Conservation (phyloP, 2,888 invertebrate species). For the Drosophila engyochracea region DNA sequence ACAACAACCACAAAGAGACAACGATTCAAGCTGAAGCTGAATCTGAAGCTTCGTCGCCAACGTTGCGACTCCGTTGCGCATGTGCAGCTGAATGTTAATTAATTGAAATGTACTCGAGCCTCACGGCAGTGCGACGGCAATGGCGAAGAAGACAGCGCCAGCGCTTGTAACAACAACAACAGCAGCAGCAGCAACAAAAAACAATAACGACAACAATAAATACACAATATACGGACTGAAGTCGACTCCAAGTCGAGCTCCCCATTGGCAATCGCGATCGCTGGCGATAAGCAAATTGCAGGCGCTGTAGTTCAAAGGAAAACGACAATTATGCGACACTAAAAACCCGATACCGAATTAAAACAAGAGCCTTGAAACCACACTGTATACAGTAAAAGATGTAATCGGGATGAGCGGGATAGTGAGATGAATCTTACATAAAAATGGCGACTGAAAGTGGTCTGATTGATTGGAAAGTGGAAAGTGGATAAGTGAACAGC, state of each 20-base stretch:
- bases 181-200: constrained; percentile 21
- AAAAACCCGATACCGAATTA: constrained; percentile 52
- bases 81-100: constrained; percentile 82
- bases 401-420: not conserved
- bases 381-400: not conserved
- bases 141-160: constrained; percentile 51
- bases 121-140: constrained; percentile 59
- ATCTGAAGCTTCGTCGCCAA: constrained; percentile 39
- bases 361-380: constrained; percentile 58
- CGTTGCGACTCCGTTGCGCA: constrained; percentile 62
- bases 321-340: constrained; percentile 76
- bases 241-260: constrained; percentile 48
- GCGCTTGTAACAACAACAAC: constrained; percentile 43
- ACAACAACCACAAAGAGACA: not conserved
- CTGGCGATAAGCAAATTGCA: constrained; percentile 83
- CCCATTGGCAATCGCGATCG: constrained; percentile 77
- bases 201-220: constrained; percentile 39
- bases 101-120: constrained; percentile 78
- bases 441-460: constrained; percentile 39
- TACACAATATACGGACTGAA: constrained; percentile 21
- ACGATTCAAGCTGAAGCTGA: constrained; percentile 6
- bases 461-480: constrained; percentile 11
- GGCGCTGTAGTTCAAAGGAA: constrained; percentile 83
- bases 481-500: constrained; percentile 10
- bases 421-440: not conserved